Conservation (phyloP, 2,797 vertebrate species). For the Epinephelus malabaricus region DNA sequence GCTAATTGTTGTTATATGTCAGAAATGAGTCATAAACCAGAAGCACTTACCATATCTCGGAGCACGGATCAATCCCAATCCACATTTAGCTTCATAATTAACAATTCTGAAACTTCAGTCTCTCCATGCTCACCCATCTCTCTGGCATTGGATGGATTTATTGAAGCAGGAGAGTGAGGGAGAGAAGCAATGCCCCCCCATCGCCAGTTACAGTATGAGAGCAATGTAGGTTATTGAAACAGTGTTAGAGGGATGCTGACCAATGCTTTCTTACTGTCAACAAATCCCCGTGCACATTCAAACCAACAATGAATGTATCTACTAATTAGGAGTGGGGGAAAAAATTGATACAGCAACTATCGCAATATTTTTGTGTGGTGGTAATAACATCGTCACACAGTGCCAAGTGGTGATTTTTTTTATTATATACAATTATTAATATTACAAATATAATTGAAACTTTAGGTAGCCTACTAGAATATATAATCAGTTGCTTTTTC, state of each 20-base stretch:
- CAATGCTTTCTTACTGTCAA: not conserved
- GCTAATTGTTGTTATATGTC: not conserved
- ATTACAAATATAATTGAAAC: no score
- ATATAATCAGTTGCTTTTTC: no score
- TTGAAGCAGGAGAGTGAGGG: slow-evolving; percentile 39
- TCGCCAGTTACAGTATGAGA: slow-evolving; percentile 8
- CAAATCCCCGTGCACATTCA: not conserved
- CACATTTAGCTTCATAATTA: slow-evolving; percentile 11
- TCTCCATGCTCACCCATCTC: slow-evolving; percentile 30
- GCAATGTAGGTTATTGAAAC: not conserved
- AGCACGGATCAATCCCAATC: slow-evolving; percentile 12
- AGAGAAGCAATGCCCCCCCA: slow-evolving; percentile 2
- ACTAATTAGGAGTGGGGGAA: no score
- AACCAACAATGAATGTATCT: no score
- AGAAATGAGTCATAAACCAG: slow-evolving; percentile 16
- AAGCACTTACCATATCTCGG: not conserved
- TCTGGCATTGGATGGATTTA: slow-evolving; percentile 43
- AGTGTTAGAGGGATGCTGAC: not conserved
- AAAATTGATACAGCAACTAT: no score
- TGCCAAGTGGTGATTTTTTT: no score
- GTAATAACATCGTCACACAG: no score
- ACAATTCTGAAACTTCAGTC: not conserved
- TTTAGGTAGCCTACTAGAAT: no score
- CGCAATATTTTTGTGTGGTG: no score
- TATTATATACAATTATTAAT: no score